These are phyloP conservation scores for Dufourea novaeangliae DNA, from an alignment of 1,140 invertebrate species.

Conservation along the genomic window DNA sequence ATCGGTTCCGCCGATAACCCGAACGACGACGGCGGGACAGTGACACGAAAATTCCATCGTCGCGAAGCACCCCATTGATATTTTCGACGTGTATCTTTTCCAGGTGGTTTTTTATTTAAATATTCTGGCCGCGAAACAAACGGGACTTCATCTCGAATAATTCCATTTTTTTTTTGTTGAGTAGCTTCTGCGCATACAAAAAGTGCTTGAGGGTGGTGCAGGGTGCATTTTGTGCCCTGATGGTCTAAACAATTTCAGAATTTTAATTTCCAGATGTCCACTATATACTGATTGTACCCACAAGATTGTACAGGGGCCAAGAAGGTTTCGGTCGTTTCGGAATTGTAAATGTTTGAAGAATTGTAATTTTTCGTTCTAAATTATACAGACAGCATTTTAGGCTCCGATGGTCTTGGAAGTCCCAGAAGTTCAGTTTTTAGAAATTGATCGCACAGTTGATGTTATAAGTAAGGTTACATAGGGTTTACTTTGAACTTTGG, in stretches of 20 bases:
- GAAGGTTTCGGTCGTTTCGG: too few relatives aligned
- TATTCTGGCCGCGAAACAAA: background rate
- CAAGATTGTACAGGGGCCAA: too few relatives aligned
- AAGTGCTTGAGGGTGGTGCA: too few relatives aligned
- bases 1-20: constrained; percentile 10
- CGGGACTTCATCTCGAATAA: background rate
- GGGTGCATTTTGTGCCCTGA: background rate
- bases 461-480: too few relatives aligned
- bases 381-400: too few relatives aligned
- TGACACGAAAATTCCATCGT: constrained; percentile 33
- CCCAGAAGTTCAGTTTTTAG: too few relatives aligned
- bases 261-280: background rate
- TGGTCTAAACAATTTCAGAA: background rate
- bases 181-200: background rate
- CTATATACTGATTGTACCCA: too few relatives aligned
- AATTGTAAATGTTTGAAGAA: too few relatives aligned
- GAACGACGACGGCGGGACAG: background rate
- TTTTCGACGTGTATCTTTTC: constrained; percentile 5
- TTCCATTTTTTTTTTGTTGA: background rate
- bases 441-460: too few relatives aligned
- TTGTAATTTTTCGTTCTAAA: too few relatives aligned
- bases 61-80: background rate
- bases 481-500: too few relatives aligned
- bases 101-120: background rate
- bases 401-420: too few relatives aligned